Conservation (phyloP, 2,888 invertebrate genomes). For the Synanthedon myopaeformis region DNA sequence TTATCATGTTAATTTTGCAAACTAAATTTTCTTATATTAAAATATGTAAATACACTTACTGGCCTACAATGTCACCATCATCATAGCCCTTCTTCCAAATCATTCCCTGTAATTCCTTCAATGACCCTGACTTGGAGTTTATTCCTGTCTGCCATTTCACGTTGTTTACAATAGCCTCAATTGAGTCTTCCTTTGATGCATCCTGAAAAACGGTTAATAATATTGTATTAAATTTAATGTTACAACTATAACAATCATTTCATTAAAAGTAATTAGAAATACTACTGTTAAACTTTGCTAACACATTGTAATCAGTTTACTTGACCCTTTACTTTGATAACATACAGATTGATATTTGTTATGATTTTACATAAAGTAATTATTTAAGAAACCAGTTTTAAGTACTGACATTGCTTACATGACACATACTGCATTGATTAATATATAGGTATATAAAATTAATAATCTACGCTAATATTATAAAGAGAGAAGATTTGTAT, state of each 20-base stretch:
- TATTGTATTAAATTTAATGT: not conserved
- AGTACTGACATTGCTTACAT: no score
- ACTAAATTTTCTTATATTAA: no score
- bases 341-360: no score
- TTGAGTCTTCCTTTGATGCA: slow-evolving; percentile 56
- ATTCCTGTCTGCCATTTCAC: slow-evolving; percentile 85
- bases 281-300: not conserved
- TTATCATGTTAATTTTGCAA: no score
- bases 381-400: no score
- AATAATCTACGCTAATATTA: no score
- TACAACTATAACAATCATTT: not conserved
- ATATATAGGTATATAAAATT: no score
- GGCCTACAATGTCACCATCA: slow-evolving; percentile 82
- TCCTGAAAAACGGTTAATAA: slow-evolving; percentile 35
- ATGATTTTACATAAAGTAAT: no score
- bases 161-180: slow-evolving; percentile 75
- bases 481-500: no score
- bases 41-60: slow-evolving; percentile 75
- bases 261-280: not conserved
- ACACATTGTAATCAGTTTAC: slow-evolving; percentile 2
- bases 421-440: no score
- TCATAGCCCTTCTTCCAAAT: slow-evolving; percentile 90
- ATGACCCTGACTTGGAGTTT: slow-evolving; percentile 81
- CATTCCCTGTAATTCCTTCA: slow-evolving; percentile 91
- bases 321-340: no score